Base-by-base conservation (phyloP, 2,113 vertebrate species). In the Albula glossodonta region DNA sequence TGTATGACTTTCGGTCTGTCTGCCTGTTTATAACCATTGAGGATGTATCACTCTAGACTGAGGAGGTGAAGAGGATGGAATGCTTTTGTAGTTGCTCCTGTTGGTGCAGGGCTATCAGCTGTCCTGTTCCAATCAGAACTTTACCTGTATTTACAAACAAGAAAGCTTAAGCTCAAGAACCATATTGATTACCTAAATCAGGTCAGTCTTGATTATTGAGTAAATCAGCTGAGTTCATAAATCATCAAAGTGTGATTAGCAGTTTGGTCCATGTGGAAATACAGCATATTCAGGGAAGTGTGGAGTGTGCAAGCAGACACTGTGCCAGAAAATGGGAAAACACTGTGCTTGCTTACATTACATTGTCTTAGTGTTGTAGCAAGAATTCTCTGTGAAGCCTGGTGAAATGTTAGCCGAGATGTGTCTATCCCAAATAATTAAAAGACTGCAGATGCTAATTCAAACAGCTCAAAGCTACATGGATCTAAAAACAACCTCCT, bases 381-480 rank as follows among this genome's bases (percentile, higher is more conserved):
- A 74, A 31, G 31, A 41, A 41, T 41, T 41, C 31, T 41, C 31
- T 41, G 31, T 41, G 22, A 41, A 60, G 15, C 22, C 51, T 51
- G 56, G 53, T 31, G 11, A 52, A 60, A 53, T 48, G 74, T 78
- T 41, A 12, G 77, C 80, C 5, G 51, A 17, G 74, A 86, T 41
- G 41, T 25, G 41, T 83, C 49, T 63, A 9, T 63, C 53, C 81
- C 57, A 60, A 60, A 48, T 56, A 83, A 83, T 83, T 63, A 60
- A 83, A 63, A 83, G 51, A 83, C 31, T 31, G 51, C 7, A 31
- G 86, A 86, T 78, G 66, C 7, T 60, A 83, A 86, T 83, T 83
- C 86, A 86, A 86, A 83, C 52, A 78, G 66, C 53, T 83, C 70
- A 60, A 77, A 52, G 80, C 79, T 56, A 15, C 51, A 8, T 51